These are phyloP conservation scores for Hyposoter didymator DNA, from an alignment of 2,888 invertebrate species.

Conservation along the genomic window DNA sequence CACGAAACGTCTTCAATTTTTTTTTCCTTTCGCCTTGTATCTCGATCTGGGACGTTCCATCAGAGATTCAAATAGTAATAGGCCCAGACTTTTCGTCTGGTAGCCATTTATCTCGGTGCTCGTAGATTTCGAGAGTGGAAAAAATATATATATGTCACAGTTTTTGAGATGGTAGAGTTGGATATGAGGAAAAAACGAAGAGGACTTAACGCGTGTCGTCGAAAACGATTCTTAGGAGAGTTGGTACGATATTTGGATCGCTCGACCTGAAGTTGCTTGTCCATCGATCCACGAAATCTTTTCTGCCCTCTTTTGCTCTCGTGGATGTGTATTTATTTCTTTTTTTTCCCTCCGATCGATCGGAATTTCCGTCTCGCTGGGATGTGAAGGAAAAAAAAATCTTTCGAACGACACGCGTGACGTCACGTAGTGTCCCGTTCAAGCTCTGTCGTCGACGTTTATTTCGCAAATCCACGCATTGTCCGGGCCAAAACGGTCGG, in stretches of 20 bases:
- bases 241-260: constrained; percentile 39
- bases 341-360: constrained; percentile 40
- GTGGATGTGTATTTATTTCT: constrained; percentile 9
- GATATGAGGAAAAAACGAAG: constrained; percentile 37
- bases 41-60: constrained; percentile 48
- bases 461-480: constrained; percentile 79
- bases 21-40: constrained; percentile 7
- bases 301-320: constrained; percentile 46
- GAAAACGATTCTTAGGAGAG: constrained; percentile 6
- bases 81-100: constrained; percentile 26
- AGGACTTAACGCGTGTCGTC: constrained; percentile 24
- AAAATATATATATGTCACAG: constrained; percentile 32
- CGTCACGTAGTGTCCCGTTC: constrained; percentile 7
- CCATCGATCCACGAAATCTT: constrained; percentile 57
- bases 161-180: constrained; percentile 54
- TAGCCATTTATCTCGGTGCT: constrained; percentile 40
- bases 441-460: constrained; percentile 62
- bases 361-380: constrained; percentile 26
- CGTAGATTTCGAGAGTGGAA: constrained; percentile 32
- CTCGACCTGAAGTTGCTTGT: constrained; percentile 36
- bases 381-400: constrained; percentile 28
- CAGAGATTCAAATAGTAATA: constrained; percentile 42
- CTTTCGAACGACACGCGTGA: constrained; percentile 42
- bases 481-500: constrained; percentile 75
- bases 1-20: constrained; percentile 34